Conservation (phyloP, 2,113 vertebrate genomes). For the Rhea americana region DNA sequence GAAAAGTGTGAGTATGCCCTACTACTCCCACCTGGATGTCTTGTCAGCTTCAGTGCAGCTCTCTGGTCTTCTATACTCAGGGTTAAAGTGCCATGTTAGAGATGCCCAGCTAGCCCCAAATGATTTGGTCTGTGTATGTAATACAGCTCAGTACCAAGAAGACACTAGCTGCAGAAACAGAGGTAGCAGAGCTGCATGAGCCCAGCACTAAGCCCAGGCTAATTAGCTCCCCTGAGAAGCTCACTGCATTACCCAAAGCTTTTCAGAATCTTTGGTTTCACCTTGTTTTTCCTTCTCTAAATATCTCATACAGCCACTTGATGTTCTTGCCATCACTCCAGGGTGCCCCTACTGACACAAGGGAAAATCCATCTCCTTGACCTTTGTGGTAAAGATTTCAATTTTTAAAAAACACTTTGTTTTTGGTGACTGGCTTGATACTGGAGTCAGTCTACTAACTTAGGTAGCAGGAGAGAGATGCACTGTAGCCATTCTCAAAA, state of each 20-base stretch:
- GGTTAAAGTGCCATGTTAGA: background rate
- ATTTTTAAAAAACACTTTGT: background rate
- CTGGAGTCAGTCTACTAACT: background rate
- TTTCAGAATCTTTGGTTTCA: background rate
- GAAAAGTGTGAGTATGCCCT: background rate
- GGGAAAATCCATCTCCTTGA: background rate
- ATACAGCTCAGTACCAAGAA: background rate
- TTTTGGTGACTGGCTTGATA: background rate
- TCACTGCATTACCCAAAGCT: background rate
- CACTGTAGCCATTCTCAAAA: background rate
- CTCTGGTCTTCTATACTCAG: background rate
- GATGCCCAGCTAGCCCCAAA: background rate
- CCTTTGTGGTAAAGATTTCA: background rate
- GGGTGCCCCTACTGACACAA: rapidly evolving
- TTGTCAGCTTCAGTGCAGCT: background rate
- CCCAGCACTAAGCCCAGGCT: background rate
- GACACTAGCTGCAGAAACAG: background rate
- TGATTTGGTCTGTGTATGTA: background rate
- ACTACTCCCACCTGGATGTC: background rate
- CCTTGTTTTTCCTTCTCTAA: background rate
- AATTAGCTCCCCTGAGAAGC: background rate
- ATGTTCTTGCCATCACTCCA: background rate
- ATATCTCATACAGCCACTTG: background rate
- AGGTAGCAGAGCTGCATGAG: background rate
- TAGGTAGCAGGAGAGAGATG: background rate